Percentiles rank a stretch among this genome's conserved stretches.
Evolutionary conservation across 2,113 vertebrate species (phyloP).

Genomic region (Aegithalos caudatus): DNA sequence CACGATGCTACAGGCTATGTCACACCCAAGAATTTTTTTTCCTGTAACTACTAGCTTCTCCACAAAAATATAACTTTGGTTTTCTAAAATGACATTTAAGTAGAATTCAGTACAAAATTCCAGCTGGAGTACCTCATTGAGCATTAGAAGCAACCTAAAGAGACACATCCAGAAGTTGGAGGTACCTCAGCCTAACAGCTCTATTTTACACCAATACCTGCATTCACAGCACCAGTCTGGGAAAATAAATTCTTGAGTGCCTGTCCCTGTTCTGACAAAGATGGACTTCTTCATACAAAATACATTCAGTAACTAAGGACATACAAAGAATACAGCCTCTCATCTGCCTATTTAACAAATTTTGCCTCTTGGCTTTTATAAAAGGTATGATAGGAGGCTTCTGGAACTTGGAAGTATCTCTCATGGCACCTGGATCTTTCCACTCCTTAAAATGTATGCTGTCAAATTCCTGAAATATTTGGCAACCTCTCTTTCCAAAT

Average conservation of each 20-base stretch:
- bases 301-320: not conserved
- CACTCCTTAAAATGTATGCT: not conserved
- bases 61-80: not conserved
- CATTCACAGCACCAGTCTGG: not conserved
- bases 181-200: not conserved
- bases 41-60: not conserved
- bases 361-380: not conserved
- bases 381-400: not conserved
- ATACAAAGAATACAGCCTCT: not conserved
- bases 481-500: not conserved
- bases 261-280: not conserved
- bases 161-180: not conserved
- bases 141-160: not conserved
- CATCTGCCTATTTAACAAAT: not conserved
- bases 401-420: not conserved
- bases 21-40: not conserved
- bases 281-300: not conserved
- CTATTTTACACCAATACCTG: not conserved
- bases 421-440: not conserved
- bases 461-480: not conserved
- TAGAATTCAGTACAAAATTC: not conserved
- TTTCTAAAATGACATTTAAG: not conserved
- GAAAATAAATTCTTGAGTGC: not conserved
- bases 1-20: too few species aligned
- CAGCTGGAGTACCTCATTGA: not conserved